phyloP scores from a whole-genome alignment of 2,797 vertebrate species.

The Xyrichtys novacula region DNA sequence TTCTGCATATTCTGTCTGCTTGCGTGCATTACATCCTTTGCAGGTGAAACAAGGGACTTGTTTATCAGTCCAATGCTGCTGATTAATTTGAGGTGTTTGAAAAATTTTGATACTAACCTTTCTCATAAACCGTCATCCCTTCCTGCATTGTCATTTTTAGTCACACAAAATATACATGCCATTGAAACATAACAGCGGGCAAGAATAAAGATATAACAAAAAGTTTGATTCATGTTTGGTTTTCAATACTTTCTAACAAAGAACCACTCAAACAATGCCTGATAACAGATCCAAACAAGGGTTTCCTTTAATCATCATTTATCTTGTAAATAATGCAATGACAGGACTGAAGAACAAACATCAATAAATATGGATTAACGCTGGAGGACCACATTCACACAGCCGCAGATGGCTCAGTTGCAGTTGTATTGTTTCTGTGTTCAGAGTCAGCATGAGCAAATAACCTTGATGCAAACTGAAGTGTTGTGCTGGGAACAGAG shows the following conservation, averaged over 20 bases:
- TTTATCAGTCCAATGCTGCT: too few relatives aligned
- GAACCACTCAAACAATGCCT: constrained; percentile 49
- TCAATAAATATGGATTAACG: constrained; percentile 85
- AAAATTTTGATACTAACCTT: too few relatives aligned
- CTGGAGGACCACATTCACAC: constrained; percentile 76
- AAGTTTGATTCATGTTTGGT: not conserved
- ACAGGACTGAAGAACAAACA: constrained; percentile 86
- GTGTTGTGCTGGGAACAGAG: constrained; percentile 18
- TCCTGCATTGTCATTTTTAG: too few relatives aligned
- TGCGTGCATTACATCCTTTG: too few relatives aligned
- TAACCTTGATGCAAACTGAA: constrained; percentile 22
- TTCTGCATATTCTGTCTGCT: too few relatives aligned
- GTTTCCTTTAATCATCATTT: constrained; percentile 85
- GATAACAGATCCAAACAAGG: constrained; percentile 81
- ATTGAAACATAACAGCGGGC: constrained; percentile 16
- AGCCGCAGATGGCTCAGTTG: constrained; percentile 39
- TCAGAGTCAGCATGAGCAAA: constrained; percentile 24
- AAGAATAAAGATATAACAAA: too few relatives aligned
- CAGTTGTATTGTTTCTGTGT: constrained; percentile 34
- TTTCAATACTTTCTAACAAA: constrained; percentile 23
- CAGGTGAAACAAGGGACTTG: too few relatives aligned
- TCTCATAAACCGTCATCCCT: too few relatives aligned
- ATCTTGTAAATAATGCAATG: constrained; percentile 85
- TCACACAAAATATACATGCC: not conserved
- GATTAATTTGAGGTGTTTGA: too few relatives aligned